phyloP scores from a whole-genome alignment of 2,797 vertebrate species.

The Ciconia nigra region DNA sequence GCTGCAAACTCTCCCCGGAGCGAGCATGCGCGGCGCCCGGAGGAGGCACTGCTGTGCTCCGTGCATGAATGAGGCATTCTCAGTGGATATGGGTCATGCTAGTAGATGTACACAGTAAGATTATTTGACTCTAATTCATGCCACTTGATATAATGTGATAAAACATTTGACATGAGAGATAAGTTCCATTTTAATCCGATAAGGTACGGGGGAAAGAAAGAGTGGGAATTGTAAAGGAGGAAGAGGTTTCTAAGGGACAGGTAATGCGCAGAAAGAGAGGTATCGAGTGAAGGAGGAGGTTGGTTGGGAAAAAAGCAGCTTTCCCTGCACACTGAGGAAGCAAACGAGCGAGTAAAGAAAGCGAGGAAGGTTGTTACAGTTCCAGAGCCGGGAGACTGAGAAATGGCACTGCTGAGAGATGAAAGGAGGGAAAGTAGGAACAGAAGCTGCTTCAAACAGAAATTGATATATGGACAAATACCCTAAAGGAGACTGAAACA shows the following conservation, averaged over 20 bases:
- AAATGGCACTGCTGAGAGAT: slow-evolving; percentile 68
- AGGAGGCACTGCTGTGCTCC: slow-evolving; percentile 77
- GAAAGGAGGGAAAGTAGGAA: slow-evolving; percentile 59
- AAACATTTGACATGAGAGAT: slow-evolving; percentile 99
- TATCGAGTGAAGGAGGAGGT: slow-evolving; percentile 30
- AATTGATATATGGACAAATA: slow-evolving; percentile 67
- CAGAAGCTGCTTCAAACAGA: slow-evolving; percentile 69
- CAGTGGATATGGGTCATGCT: slow-evolving; percentile 98
- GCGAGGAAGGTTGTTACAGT: slow-evolving; percentile 59
- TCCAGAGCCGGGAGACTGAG: slow-evolving; percentile 55
- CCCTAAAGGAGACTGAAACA: slow-evolving; percentile 70
- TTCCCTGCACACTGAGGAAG: slow-evolving; percentile 73
- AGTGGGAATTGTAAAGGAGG: slow-evolving; percentile 63
- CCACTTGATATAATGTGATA: slow-evolving; percentile 99
- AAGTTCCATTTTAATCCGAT: slow-evolving; percentile 95
- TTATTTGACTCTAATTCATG: slow-evolving; percentile 99
- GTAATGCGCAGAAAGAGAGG: slow-evolving; percentile 54
- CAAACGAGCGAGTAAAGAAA: slow-evolving; percentile 72
- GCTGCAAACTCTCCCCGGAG: slow-evolving; percentile 75
- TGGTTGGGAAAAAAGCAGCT: slow-evolving; percentile 50
- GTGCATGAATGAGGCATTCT: slow-evolving; percentile 93
- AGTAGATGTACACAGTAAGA: slow-evolving; percentile 99
- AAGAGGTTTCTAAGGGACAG: slow-evolving; percentile 73
- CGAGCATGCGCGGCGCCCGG: slow-evolving; percentile 59
- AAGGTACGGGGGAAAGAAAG: slow-evolving; percentile 66